Conservation (phyloP, 2,113 vertebrate species). For the Todiramphus chloris region DNA sequence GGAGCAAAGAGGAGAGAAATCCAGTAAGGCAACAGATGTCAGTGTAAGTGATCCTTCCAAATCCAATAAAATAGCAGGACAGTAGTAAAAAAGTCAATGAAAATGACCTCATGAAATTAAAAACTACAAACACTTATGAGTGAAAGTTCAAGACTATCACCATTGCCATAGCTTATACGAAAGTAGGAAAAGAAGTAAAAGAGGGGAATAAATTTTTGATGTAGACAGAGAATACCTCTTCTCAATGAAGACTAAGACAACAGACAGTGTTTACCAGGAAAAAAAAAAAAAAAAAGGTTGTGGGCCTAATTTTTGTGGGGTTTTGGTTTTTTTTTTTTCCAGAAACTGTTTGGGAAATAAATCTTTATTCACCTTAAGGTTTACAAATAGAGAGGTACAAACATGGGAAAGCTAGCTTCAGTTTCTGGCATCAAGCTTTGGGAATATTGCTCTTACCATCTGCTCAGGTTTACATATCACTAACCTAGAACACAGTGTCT, state of each 20-base stretch:
- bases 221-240: background rate
- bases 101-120: slow-evolving; percentile 1
- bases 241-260: background rate
- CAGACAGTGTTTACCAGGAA: background rate
- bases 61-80: background rate
- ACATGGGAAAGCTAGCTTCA: background rate
- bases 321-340: too few relatives aligned
- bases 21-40: background rate
- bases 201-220: background rate
- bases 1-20: background rate
- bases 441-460: background rate
- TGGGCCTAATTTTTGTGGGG: background rate
- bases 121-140: background rate
- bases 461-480: background rate
- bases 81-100: background rate
- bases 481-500: background rate
- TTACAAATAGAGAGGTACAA: background rate
- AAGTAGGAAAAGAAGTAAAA: background rate
- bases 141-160: background rate
- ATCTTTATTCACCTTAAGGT: background rate
- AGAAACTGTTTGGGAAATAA: background rate
- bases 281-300: background rate
- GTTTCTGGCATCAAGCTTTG: background rate
- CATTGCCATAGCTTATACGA: background rate
- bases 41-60: background rate